Evolutionary conservation across 2,888 invertebrate genomes (phyloP), one percentile per base, ranked within the genome.

Genomic region (Parochlus steinenii): DNA sequence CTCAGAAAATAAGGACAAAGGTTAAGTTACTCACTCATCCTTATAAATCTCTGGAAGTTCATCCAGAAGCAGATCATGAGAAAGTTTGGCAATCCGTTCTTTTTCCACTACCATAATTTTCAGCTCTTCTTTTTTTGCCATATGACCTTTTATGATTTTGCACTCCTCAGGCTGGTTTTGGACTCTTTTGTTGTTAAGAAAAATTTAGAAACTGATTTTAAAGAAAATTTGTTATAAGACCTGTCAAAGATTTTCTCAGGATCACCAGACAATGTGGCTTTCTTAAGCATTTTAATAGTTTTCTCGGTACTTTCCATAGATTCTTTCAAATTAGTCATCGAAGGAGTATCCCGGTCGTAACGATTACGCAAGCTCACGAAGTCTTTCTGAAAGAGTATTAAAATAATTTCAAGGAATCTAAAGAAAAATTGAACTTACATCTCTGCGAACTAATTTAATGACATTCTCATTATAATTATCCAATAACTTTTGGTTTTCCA

Each of bases 261-360:
- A 38, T 50, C 50, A 3, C 52, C 51, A 39, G 53, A 54, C 1
- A 54, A 41, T 6, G 56, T 56, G 3, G 51, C 52, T 41, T 49
- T 50, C 38, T 58, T 56, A 3, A 58, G 47, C 37, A 49, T 47
- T 39, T 53, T 54, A 20, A 58, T 55, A 3, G 48, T 48, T 18
- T 43, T 41, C 37, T 55, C 56, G 25, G 58, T 43, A 2, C 49
- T 43, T 32, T 56, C 53, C 4, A 54, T 39, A 19, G 53, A 46
- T 27, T 43, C 37, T 31, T 53, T 53, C 3, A 58, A 44, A 3
- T 50, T 44, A 25, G 48, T 28, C 57, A 58, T 58, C 39, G 52
- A 53, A n/a, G 44, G 41, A 1, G 58, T 58, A 42, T 58, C 56
- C 1, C 58, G 49, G 6, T 53, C 48, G 40, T 56, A 58, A 5